Evolutionary conservation across 1,140 invertebrate genomes (phyloP).

Genomic region (Temnothorax curvispinosus): DNA sequence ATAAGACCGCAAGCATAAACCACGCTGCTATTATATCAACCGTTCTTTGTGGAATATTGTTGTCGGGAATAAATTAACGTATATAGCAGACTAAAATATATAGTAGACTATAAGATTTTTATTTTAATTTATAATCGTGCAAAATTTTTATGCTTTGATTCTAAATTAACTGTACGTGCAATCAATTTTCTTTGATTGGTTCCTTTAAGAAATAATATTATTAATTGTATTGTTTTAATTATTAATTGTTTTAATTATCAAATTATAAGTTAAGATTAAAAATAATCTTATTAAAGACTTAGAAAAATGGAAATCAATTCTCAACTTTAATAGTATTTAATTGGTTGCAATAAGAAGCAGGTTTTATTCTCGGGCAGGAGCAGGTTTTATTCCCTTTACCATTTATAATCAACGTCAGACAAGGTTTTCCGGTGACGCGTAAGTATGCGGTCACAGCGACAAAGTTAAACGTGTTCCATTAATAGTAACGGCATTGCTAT

Average conservation of each 20-base stretch:
- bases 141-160: background rate
- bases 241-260: background rate
- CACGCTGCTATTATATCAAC: background rate
- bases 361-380: too few relatives aligned
- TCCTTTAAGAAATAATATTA: background rate
- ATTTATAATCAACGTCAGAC: constrained; percentile 48
- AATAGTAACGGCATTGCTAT: constrained; percentile 69
- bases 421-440: background rate
- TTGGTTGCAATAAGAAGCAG: too few relatives aligned
- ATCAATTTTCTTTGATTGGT: background rate
- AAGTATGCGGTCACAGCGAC: background rate
- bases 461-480: constrained; percentile 65
- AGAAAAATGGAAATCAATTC: background rate
- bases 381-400: constrained; percentile 3
- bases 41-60: background rate
- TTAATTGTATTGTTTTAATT: background rate
- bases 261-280: background rate
- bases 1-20: background rate
- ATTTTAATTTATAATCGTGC: background rate
- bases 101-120: background rate
- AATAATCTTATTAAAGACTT: background rate
- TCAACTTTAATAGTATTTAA: background rate
- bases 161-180: background rate
- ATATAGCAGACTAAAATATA: background rate
- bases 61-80: background rate